Evolutionary conservation across 2,113 vertebrate genomes (phyloP).

Genomic region (Panurus biarmicus): DNA sequence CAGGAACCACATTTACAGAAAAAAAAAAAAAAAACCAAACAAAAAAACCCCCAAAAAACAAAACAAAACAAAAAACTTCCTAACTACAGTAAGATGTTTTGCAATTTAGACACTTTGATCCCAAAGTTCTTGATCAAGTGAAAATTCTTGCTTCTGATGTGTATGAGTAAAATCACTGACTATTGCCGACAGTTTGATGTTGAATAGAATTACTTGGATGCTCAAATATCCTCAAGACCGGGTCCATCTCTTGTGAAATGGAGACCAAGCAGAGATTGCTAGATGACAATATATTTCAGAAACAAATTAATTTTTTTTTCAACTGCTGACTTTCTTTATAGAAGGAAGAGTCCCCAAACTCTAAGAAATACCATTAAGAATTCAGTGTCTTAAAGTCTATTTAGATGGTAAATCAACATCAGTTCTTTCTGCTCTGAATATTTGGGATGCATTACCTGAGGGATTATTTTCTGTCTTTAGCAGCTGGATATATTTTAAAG

Average conservation of each 20-base stretch:
- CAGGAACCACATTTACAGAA: no score
- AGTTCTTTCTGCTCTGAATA: constrained; percentile 43
- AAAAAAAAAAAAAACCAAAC: no score
- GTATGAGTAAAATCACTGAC: background rate
- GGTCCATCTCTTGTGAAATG: background rate
- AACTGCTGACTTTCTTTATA: background rate
- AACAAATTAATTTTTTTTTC: background rate
- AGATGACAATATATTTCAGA: background rate
- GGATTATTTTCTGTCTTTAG: constrained; percentile 62
- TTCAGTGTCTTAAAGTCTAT: constrained; percentile 1
- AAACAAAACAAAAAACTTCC: no score
- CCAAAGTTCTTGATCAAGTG: background rate
- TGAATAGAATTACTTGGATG: background rate
- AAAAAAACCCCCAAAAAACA: no score
- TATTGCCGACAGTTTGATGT: background rate
- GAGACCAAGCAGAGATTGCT: background rate
- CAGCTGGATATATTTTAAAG: constrained; percentile 63
- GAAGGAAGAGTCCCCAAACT: background rate
- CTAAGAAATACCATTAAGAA: background rate
- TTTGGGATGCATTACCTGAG: constrained; percentile 55
- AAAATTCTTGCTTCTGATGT: background rate
- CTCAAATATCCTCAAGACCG: background rate
- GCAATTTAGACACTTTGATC: background rate
- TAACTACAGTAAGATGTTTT: background rate
- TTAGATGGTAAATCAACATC: constrained; percentile 34